Evolutionary conservation across 2,888 invertebrate species (phyloP).

Genomic region (Zygaena filipendulae): DNA sequence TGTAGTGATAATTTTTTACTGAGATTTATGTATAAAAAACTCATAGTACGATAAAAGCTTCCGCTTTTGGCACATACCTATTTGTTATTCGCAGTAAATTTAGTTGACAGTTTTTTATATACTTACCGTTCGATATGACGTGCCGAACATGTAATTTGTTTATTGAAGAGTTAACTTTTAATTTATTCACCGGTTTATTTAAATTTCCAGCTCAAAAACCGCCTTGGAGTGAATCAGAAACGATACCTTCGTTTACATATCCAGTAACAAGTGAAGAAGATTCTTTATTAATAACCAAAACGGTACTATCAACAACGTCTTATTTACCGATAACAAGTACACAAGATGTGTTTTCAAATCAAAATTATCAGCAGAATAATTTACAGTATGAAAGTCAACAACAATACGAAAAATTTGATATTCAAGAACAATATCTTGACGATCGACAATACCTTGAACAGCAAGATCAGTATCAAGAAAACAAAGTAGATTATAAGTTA

Average conservation of each 20-base stretch:
- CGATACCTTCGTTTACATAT: constrained; percentile 43
- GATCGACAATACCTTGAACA: constrained; percentile 20
- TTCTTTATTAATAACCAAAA: constrained; percentile 36
- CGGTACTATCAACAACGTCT: constrained; percentile 38
- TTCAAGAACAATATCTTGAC: constrained; percentile 18
- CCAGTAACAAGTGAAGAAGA: constrained; percentile 42
- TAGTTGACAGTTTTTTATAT: no score
- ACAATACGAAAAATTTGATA: constrained; percentile 21
- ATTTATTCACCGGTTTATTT: constrained; percentile 34
- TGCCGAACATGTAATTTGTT: constrained; percentile 28
- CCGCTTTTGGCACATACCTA: constrained; percentile 34
- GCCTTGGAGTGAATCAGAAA: constrained; percentile 50
- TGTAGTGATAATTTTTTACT: no score
- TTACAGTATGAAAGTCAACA: constrained; percentile 26
- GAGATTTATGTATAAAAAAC: no score
- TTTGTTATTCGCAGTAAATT: no score
- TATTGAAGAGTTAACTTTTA: constrained; percentile 29
- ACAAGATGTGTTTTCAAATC: constrained; percentile 29
- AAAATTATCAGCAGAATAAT: constrained; percentile 37
- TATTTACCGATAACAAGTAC: constrained; percentile 40
- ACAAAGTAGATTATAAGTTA: constrained; percentile 23
- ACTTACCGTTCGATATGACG: constrained; percentile 34
- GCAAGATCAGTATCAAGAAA: constrained; percentile 20
- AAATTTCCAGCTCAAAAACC: constrained; percentile 59
- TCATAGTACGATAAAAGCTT: constrained; percentile 55